A percentile compares a stretch with the other conserved stretches of the same genome.
Evolutionary conservation across 2,888 invertebrate genomes (phyloP).

Genomic region (Eilema caniola): DNA sequence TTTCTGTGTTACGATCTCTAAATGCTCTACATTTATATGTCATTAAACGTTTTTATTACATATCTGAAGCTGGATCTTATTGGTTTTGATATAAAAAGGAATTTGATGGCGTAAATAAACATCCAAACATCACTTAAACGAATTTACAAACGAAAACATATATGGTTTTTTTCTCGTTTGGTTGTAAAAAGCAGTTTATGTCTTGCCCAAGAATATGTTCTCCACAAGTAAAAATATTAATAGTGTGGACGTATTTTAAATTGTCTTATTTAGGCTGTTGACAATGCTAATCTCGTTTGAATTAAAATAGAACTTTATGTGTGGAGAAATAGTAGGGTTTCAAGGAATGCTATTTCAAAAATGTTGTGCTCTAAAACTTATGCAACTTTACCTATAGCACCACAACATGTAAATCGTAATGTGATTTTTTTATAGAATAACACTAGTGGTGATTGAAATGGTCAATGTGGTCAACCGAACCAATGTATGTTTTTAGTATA

Average conservation of each 20-base stretch:
- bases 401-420: neutral
- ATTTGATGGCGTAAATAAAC: constrained; percentile 43
- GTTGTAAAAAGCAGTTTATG: constrained; percentile 25
- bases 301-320: constrained; percentile 5
- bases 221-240: constrained; percentile 7
- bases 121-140: constrained; percentile 40
- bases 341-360: neutral
- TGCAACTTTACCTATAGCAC: neutral
- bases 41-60: constrained; percentile 48
- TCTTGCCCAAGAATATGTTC: constrained; percentile 12
- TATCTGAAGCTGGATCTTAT: constrained; percentile 27
- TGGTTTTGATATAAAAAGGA: constrained; percentile 31
- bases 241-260: constrained; percentile 6
- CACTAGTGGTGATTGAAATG: neutral
- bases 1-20: constrained; percentile 48
- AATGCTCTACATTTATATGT: constrained; percentile 46
- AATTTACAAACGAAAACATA: constrained; percentile 29
- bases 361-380: neutral
- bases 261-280: constrained; percentile 6
- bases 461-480: neutral
- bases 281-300: neutral
- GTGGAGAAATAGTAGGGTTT: neutral
- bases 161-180: constrained; percentile 22
- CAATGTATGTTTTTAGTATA: neutral
- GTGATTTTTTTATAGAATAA: neutral